These are phyloP conservation scores for Catostomus latipinnis DNA, from an alignment of 2,797 vertebrate genomes.

Conservation along the genomic window DNA sequence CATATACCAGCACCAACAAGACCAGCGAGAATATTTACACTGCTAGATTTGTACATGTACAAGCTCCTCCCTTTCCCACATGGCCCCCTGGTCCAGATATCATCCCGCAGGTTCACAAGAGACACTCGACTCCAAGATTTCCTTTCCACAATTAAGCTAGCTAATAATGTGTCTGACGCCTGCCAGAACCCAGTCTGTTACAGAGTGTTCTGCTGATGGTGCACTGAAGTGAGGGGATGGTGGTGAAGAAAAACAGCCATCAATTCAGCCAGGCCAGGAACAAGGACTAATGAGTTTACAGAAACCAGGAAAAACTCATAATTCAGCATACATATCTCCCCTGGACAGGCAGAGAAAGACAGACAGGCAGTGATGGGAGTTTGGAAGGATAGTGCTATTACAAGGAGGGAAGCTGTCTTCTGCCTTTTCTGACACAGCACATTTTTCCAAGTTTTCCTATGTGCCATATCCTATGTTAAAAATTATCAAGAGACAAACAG, in stretches of 20 bases:
- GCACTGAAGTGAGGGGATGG: slow-evolving; percentile 30
- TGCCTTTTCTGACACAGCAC: slow-evolving; percentile 19
- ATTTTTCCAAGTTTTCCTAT: not conserved
- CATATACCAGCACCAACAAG: slow-evolving; percentile 4
- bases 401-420: not conserved
- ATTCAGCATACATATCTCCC: slow-evolving; percentile 23
- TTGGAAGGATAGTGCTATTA: not conserved
- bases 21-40: not conserved
- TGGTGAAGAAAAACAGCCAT: slow-evolving; percentile 55
- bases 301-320: slow-evolving; percentile 47
- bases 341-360: not conserved
- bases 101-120: slow-evolving; percentile 31
- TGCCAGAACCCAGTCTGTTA: slow-evolving; percentile 28
- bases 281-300: slow-evolving; percentile 57
- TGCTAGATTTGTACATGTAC: not conserved
- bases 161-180: slow-evolving; percentile 59
- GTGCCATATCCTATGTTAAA: slow-evolving; percentile 4
- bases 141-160: slow-evolving; percentile 59
- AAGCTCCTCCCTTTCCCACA: slow-evolving; percentile 50
- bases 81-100: slow-evolving; percentile 43
- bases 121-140: slow-evolving; percentile 57
- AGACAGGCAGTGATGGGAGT: not conserved
- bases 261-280: slow-evolving; percentile 49
- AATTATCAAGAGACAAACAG: not conserved
- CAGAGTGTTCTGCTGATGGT: slow-evolving; percentile 50